These are phyloP conservation scores for Ageneiosus marmoratus DNA, from an alignment of 2,113 vertebrate species.

Conservation along the genomic window DNA sequence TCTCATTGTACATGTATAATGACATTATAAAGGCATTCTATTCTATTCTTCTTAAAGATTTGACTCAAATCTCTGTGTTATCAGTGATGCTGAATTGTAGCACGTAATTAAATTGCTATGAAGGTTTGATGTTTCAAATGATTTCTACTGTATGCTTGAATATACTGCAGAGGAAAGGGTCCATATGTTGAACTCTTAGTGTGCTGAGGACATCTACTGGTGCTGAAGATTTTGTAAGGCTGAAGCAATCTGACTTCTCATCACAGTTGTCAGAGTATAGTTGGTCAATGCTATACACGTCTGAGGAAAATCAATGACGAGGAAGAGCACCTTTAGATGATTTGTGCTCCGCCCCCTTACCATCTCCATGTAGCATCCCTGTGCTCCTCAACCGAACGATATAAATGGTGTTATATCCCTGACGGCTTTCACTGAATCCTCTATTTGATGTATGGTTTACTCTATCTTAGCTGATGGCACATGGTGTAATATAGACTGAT, in stretches of 20 bases:
- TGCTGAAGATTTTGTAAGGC: not conserved
- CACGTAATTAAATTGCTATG: not conserved
- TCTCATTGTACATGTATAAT: too few species aligned
- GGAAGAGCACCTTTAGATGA: conserved; percentile 48
- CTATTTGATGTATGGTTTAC: conserved; percentile 30
- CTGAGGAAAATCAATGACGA: conserved; percentile 35
- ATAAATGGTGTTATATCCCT: conserved; percentile 43
- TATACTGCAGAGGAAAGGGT: not conserved
- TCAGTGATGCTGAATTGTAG: not conserved
- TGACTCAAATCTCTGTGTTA: not conserved
- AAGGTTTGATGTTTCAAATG: conserved; percentile 22
- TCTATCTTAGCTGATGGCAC: conserved; percentile 41
- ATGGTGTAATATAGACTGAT: conserved; percentile 56
- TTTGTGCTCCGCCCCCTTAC: conserved; percentile 30
- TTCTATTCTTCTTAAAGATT: not conserved
- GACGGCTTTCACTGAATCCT: conserved; percentile 32
- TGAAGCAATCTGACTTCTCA: conserved; percentile 47
- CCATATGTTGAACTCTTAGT: not conserved
- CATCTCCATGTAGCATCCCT: not conserved
- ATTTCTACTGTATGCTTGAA: conserved; percentile 16
- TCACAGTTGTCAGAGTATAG: conserved; percentile 50
- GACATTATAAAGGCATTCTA: too few species aligned
- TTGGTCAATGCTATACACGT: conserved; percentile 42
- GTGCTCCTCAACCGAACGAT: conserved; percentile 33
- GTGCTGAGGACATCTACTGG: conserved; percentile 65